Percentiles rank a stretch among this genome's conserved stretches.
phyloP scores from a whole-genome alignment of 2,797 vertebrate species.

The Cuculus canorus region DNA sequence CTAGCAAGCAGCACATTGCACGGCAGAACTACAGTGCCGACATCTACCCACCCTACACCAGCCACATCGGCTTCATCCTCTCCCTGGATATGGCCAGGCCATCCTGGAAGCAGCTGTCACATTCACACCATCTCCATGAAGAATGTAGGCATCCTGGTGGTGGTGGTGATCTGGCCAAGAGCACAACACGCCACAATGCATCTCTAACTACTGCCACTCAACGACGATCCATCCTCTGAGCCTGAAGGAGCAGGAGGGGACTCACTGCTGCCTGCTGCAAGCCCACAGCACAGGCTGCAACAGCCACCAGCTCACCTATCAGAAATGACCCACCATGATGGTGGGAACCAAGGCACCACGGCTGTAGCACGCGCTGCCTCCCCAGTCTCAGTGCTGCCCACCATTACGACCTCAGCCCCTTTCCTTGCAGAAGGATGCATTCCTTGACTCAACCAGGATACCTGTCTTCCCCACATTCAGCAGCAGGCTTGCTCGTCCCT shows the following conservation, averaged over 20 bases:
- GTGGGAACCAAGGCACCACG: rapidly evolving
- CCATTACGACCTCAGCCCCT: rapidly evolving
- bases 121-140: background rate
- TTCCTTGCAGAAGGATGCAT: background rate
- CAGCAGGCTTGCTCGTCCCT: background rate
- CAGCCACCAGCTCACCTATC: constrained; percentile 4
- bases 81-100: background rate
- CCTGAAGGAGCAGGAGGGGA: constrained; percentile 34
- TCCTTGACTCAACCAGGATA: rapidly evolving
- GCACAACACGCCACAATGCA: background rate
- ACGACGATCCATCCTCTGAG: constrained; percentile 70
- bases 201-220: constrained; percentile 60
- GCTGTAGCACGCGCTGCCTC: rapidly evolving
- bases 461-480: background rate
- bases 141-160: background rate
- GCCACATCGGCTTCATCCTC: background rate
- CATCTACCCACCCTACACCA: background rate
- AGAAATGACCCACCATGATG: background rate
- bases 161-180: no score
- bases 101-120: background rate
- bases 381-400: background rate
- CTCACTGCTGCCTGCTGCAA: constrained; percentile 62
- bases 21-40: background rate
- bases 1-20: background rate
- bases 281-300: constrained; percentile 39